These are phyloP conservation scores for Microplitis demolitor DNA, from an alignment of 1,140 invertebrate species.

Conservation along the genomic window DNA sequence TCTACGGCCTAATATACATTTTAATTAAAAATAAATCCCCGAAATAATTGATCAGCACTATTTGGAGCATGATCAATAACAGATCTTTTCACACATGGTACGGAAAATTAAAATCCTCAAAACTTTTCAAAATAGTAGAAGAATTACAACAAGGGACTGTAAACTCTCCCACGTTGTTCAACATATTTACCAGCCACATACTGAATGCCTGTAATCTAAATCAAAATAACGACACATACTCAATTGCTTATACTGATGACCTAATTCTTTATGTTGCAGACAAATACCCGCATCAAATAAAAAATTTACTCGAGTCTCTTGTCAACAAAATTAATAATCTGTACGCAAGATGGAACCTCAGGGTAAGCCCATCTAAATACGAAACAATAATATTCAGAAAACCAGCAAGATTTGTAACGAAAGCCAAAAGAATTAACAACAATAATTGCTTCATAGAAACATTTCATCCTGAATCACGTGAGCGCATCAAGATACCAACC, in stretches of 20 bases:
- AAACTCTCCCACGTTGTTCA: conserved; percentile 27
- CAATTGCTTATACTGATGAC: conserved; percentile 20
- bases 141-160: conserved; percentile 20
- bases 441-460: too few relatives aligned
- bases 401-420: too few relatives aligned
- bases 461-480: too few relatives aligned
- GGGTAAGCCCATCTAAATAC: too few relatives aligned
- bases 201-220: conserved; percentile 13
- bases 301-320: conserved; percentile 14
- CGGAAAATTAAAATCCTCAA: not conserved
- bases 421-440: too few relatives aligned
- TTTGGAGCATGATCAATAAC: conserved; percentile 4
- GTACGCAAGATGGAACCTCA: too few relatives aligned
- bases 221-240: not conserved
- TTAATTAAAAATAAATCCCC: conserved; percentile 27
- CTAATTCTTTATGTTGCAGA: conserved; percentile 11
- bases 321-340: conserved; percentile 18
- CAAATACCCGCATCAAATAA: not conserved
- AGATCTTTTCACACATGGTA: not conserved
- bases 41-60: not conserved
- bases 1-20: conserved; percentile 33
- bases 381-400: too few relatives aligned
- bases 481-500: too few relatives aligned
- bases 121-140: conserved; percentile 15
- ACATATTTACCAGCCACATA: conserved; percentile 22